Conservation (phyloP, 2,888 invertebrate species). For the Lasioglossum malachurum region DNA sequence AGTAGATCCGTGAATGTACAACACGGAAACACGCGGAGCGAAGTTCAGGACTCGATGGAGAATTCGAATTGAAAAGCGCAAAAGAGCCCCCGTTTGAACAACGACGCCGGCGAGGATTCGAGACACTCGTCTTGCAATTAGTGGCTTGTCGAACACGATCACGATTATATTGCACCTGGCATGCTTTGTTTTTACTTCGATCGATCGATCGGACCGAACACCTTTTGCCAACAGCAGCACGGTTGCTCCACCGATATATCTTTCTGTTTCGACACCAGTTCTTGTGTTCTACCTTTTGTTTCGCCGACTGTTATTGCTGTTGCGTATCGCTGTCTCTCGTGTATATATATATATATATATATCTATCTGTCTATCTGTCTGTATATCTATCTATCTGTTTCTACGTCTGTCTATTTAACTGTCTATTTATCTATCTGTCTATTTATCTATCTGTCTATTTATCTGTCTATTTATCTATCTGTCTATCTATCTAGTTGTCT, state of each 20-base stretch:
- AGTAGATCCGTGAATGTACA: slow-evolving; percentile 20
- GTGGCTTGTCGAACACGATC: slow-evolving; percentile 44
- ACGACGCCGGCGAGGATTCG: slow-evolving; percentile 22
- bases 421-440: not conserved
- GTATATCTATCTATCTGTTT: not conserved
- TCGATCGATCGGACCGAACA: slow-evolving; percentile 27
- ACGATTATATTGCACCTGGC: slow-evolving; percentile 46
- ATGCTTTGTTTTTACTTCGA: slow-evolving; percentile 35
- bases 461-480: not conserved
- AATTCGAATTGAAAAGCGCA: not conserved
- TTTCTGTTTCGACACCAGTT: not conserved
- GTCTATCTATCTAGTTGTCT: not conserved
- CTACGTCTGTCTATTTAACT: not conserved
- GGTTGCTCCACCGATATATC: not conserved
- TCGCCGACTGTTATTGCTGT: slow-evolving; percentile 35
- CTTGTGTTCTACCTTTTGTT: not conserved
- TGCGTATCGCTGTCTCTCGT: slow-evolving; percentile 35
- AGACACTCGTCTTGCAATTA: slow-evolving; percentile 28
- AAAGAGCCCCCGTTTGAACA: not conserved
- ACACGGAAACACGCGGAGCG: not conserved
- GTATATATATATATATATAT: not conserved
- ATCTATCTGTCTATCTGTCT: not conserved
- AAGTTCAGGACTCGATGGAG: not conserved
- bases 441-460: not conserved
- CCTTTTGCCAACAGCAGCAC: not conserved